A percentile compares a stretch with the other conserved stretches of the same genome.
Evolutionary conservation across 2,888 invertebrate species (phyloP).

Genomic region (Ochropacha duplaris): DNA sequence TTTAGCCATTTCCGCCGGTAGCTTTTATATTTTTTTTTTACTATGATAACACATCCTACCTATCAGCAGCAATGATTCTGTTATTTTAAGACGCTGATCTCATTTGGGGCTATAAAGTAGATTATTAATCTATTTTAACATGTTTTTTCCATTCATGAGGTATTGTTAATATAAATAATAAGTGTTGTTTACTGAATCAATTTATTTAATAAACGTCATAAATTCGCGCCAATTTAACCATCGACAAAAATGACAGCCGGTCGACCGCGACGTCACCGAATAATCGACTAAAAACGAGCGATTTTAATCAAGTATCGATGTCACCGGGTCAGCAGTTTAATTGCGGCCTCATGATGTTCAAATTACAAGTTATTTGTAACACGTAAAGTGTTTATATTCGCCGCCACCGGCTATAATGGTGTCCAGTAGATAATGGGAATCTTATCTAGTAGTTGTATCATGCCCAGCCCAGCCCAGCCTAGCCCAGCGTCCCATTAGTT

Average conservation of each 20-base stretch:
- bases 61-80: slow-evolving; percentile 70
- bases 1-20: slow-evolving; percentile 63
- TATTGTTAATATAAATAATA: no score
- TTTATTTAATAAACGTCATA: background rate
- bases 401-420: background rate
- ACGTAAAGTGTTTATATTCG: background rate
- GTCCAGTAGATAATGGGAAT: slow-evolving; percentile 47
- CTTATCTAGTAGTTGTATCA: slow-evolving; percentile 64
- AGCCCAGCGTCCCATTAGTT: slow-evolving; percentile 59
- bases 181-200: background rate
- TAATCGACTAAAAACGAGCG: background rate
- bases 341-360: slow-evolving; percentile 15
- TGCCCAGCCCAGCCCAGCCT: slow-evolving; percentile 35
- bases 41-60: slow-evolving; percentile 21
- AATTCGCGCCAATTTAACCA: background rate
- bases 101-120: slow-evolving; percentile 29
- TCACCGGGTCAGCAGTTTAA: slow-evolving; percentile 24
- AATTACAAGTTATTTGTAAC: slow-evolving; percentile 11
- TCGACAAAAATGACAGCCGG: background rate
- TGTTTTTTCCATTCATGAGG: background rate
- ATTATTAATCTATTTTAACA: background rate
- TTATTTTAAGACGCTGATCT: slow-evolving; percentile 47
- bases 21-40: slow-evolving; percentile 46
- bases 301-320: slow-evolving; percentile 39
- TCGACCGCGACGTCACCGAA: background rate